Evolutionary conservation across 2,797 vertebrate species (phyloP).

Genomic region (Leptodactylus fallax): DNA sequence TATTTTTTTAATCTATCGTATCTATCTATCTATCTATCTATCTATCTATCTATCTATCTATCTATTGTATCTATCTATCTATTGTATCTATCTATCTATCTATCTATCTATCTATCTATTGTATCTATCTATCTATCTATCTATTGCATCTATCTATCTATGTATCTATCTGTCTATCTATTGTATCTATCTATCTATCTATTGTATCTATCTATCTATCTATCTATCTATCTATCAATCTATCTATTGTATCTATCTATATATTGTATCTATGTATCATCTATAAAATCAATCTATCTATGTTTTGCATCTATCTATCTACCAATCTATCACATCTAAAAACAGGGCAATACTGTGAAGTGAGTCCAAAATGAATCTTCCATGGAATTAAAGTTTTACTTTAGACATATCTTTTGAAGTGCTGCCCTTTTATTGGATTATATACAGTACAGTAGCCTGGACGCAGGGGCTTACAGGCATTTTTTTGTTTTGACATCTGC

Average conservation of each 20-base stretch:
- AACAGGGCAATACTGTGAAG: too few species aligned
- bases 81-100: neutral
- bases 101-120: constrained; percentile 11
- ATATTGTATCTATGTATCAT: neutral
- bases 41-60: constrained; percentile 1
- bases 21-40: constrained; percentile 11
- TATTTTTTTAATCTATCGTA: neutral
- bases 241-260: neutral
- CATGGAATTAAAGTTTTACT: too few species aligned
- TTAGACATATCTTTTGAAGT: too few species aligned
- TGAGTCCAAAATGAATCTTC: too few species aligned
- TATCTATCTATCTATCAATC: neutral
- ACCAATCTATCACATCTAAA: neutral
- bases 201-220: too few species aligned
- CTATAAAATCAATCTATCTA: too few species aligned
- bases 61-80: neutral
- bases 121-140: constrained; percentile 7
- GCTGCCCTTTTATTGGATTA: too few species aligned
- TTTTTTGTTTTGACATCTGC: too few species aligned
- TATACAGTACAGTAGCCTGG: too few species aligned
- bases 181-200: constrained; percentile 14
- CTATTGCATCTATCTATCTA: neutral
- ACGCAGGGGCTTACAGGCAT: too few species aligned
- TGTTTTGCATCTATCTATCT: constrained; percentile 4
- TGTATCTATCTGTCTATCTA: neutral